Conservation (phyloP, 2,888 invertebrate species). For the Leptinotarsa peninsularis region DNA sequence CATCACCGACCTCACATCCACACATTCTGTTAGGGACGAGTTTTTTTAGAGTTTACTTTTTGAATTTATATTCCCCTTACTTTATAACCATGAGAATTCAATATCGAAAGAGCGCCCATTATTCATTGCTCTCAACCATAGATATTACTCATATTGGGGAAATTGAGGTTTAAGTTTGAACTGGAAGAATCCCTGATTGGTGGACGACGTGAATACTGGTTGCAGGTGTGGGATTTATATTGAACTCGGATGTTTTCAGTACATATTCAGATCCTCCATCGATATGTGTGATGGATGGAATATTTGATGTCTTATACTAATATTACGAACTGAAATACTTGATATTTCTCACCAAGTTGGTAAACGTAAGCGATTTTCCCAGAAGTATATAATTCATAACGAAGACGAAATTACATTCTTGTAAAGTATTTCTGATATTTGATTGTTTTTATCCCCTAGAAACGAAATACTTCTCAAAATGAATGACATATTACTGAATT, state of each 20-base stretch:
- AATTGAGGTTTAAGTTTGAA: constrained; percentile 28
- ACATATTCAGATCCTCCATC: not conserved
- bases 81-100: constrained; percentile 40
- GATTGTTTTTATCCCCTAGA: too few species aligned
- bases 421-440: too few species aligned
- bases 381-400: too few species aligned
- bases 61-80: constrained; percentile 34
- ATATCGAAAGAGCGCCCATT: constrained; percentile 38
- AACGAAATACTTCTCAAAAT: too few species aligned
- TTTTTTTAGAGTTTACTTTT: constrained; percentile 25
- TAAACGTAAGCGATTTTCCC: too few species aligned
- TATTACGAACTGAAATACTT: too few species aligned
- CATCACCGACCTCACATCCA: constrained; percentile 8
- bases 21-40: constrained; percentile 17
- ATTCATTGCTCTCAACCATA: constrained; percentile 27
- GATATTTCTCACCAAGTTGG: too few species aligned
- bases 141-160: constrained; percentile 34
- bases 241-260: not conserved
- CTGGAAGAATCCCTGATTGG: constrained; percentile 23
- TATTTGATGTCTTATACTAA: not conserved
- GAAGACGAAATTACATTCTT: too few species aligned
- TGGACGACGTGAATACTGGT: not conserved
- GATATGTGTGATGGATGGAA: not conserved
- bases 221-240: constrained; percentile 4
- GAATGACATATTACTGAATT: too few species aligned